Evolutionary conservation across 2,113 vertebrate species (phyloP).

Genomic region (Pristiophorus japonicus): DNA sequence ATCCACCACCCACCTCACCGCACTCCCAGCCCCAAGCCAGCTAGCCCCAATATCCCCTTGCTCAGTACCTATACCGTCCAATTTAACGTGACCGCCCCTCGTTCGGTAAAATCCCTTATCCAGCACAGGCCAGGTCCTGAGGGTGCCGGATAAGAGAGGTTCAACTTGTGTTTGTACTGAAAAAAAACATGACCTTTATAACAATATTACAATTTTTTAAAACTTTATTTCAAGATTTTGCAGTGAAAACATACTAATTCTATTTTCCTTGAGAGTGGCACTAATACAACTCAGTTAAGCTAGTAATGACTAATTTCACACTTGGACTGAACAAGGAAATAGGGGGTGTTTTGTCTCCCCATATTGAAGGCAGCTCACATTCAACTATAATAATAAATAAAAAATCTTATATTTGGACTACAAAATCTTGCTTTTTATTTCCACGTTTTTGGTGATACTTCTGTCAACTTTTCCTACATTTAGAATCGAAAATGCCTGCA

Average conservation of each 20-base stretch:
- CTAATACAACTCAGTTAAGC: not conserved
- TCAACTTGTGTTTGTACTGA: not conserved
- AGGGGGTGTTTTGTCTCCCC: not conserved
- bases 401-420: not conserved
- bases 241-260: not conserved
- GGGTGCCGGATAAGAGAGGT: no score
- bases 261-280: not conserved
- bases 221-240: not conserved
- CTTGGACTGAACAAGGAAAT: not conserved
- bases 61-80: no score
- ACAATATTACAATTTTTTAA: not conserved
- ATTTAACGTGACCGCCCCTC: no score
- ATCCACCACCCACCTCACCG: no score
- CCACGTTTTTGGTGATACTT: not conserved
- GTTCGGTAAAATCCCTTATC: no score
- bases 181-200: not conserved
- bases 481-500: not conserved
- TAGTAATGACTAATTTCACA: not conserved
- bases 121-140: no score
- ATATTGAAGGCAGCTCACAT: not conserved
- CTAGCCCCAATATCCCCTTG: no score
- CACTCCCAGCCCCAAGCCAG: no score
- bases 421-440: not conserved
- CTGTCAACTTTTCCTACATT: no score
- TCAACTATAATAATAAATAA: not conserved